These are phyloP conservation scores for Centropristis striata DNA, from an alignment of 2,113 vertebrate genomes.

Conservation along the genomic window DNA sequence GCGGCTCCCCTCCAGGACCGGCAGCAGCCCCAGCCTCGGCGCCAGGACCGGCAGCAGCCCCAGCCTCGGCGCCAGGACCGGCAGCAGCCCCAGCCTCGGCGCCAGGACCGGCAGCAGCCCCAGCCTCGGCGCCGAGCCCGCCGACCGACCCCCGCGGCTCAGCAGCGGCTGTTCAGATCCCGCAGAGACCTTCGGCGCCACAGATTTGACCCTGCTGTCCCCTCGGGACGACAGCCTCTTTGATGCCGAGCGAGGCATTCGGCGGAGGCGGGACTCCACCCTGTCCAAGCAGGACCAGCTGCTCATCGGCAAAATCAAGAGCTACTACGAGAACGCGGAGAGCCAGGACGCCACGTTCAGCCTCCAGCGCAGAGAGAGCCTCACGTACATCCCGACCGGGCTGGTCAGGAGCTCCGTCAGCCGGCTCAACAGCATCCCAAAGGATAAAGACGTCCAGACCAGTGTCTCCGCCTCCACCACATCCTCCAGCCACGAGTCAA, in stretches of 20 bases:
- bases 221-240: slow-evolving; percentile 59
- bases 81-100: slow-evolving; percentile 84
- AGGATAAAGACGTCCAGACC: slow-evolving; percentile 34
- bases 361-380: slow-evolving; percentile 91
- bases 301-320: slow-evolving; percentile 92
- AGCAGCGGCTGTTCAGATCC: slow-evolving; percentile 44
- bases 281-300: slow-evolving; percentile 90
- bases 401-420: slow-evolving; percentile 90
- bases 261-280: slow-evolving; percentile 82
- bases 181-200: slow-evolving; percentile 19
- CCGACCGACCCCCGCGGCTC: slow-evolving; percentile 52
- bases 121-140: slow-evolving; percentile 80
- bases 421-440: slow-evolving; percentile 87
- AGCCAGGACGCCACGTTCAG: slow-evolving; percentile 84
- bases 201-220: slow-evolving; percentile 62
- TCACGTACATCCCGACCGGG: slow-evolving; percentile 93
- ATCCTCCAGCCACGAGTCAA: background rate
- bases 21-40: slow-evolving; percentile 84
- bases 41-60: slow-evolving; percentile 68
- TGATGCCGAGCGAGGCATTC: slow-evolving; percentile 61
- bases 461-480: background rate
- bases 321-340: slow-evolving; percentile 91
- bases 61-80: slow-evolving; percentile 80
- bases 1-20: slow-evolving; percentile 78
- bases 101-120: slow-evolving; percentile 84